These are phyloP conservation scores for Melierax canorus DNA, from an alignment of 2,113 vertebrate genomes.

Conservation along the genomic window DNA sequence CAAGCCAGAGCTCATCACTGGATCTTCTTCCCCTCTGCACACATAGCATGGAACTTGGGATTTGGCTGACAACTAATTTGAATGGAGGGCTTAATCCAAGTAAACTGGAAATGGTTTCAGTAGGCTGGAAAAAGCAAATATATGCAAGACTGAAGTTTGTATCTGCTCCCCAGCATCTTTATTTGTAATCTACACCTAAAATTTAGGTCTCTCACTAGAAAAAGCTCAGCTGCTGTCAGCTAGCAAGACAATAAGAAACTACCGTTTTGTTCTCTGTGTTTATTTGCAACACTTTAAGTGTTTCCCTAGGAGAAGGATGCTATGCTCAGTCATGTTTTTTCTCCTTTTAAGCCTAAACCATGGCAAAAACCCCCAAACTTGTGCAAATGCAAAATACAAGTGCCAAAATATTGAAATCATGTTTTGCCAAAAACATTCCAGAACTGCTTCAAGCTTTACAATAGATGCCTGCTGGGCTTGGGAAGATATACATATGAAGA, in stretches of 20 bases:
- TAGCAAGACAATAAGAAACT: neutral
- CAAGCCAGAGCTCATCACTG: neutral
- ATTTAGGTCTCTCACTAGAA: neutral
- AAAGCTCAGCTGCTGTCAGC: neutral
- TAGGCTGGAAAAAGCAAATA: neutral
- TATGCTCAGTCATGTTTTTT: no score
- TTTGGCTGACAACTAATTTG: neutral
- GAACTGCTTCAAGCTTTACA: neutral
- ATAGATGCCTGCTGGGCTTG: neutral
- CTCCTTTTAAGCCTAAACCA: no score
- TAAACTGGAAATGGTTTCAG: neutral
- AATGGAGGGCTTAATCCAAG: neutral
- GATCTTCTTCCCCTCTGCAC: neutral
- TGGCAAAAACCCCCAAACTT: neutral
- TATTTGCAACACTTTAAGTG: rapidly evolving
- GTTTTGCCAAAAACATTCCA: neutral
- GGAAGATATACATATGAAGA: neutral
- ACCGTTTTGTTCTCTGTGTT: neutral
- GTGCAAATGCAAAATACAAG: neutral
- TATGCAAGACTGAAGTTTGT: neutral
- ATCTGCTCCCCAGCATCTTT: neutral
- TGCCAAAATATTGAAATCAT: neutral
- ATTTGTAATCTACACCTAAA: neutral
- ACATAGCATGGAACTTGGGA: neutral
- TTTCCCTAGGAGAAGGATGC: neutral